phyloP scores from a whole-genome alignment of 2,797 vertebrate species.

The Pantherophis alleghaniensis region DNA sequence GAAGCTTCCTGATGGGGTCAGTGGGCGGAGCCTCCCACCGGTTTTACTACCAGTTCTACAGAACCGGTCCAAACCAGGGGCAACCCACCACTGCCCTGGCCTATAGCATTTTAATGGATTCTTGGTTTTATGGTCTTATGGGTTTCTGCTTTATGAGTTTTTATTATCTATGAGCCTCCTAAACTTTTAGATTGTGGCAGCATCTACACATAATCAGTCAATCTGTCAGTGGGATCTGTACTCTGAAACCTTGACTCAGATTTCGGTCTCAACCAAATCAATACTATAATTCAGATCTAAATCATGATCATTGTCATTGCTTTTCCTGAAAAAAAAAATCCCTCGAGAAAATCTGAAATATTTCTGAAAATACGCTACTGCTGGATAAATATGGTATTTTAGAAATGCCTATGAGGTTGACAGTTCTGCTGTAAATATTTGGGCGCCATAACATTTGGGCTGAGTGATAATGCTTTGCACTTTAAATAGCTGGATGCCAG shows the following conservation, averaged over 20 bases:
- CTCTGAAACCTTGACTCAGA: not conserved
- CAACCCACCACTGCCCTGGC: no score
- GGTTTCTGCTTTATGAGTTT: not conserved
- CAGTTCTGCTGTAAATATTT: not conserved
- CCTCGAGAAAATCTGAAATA: not conserved
- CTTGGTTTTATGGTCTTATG: not conserved
- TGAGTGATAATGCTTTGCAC: not conserved
- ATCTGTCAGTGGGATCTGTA: not conserved
- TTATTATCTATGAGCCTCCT: not conserved
- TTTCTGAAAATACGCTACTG: not conserved
- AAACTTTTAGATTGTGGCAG: not conserved
- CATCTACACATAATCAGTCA: not conserved
- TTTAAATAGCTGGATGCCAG: not conserved
- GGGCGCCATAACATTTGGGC: not conserved
- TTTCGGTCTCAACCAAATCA: not conserved
- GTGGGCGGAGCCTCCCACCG: no score
- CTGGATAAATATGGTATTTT: not conserved
- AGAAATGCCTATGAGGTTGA: not conserved
- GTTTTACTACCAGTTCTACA: no score
- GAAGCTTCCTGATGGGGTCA: no score
- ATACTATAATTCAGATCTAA: not conserved
- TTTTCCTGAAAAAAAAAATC: not conserved
- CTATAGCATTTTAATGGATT: not conserved
- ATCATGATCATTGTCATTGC: not conserved
- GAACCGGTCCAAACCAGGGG: no score